Percentiles rank a stretch among this genome's conserved stretches.
Evolutionary conservation across 2,113 vertebrate species (phyloP).

Genomic region (Zosterops lateralis): DNA sequence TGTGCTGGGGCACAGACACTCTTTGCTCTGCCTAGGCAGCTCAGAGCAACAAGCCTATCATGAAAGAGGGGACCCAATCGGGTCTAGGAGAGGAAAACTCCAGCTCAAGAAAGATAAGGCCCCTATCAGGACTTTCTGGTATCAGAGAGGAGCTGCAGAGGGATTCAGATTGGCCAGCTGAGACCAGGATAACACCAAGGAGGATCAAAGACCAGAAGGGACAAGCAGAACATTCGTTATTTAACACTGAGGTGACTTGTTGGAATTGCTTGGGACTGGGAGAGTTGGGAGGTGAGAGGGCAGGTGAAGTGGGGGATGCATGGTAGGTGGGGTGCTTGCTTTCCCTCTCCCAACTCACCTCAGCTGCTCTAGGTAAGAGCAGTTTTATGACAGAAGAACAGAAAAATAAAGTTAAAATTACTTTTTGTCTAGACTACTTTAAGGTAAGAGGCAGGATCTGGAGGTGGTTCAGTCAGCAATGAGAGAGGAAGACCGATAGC

Average conservation of each 20-base stretch:
- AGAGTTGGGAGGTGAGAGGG: neutral
- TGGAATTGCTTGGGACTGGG: neutral
- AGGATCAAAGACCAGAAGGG: neutral
- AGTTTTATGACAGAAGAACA: conserved; percentile 42
- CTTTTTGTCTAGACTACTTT: conserved; percentile 15
- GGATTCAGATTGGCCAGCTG: neutral
- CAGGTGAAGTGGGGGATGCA: neutral
- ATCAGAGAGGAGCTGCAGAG: neutral
- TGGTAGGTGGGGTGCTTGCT: neutral
- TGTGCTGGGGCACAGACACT: accelerated
- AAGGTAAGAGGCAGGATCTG: conserved; percentile 38
- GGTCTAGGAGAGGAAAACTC: neutral
- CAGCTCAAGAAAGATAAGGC: neutral
- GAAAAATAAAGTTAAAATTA: conserved; percentile 51
- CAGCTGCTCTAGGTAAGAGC: neutral
- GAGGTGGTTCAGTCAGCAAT: neutral
- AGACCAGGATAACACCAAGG: neutral
- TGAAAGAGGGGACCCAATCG: neutral
- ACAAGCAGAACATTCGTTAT: neutral
- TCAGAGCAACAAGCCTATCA: neutral
- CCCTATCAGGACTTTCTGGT: neutral
- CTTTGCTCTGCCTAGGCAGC: neutral
- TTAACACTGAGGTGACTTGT: neutral
- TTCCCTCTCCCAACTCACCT: neutral
- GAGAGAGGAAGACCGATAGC: conserved; percentile 56